phyloP scores from a whole-genome alignment of 2,113 vertebrate genomes.

The Phalacrocorax aristotelis region DNA sequence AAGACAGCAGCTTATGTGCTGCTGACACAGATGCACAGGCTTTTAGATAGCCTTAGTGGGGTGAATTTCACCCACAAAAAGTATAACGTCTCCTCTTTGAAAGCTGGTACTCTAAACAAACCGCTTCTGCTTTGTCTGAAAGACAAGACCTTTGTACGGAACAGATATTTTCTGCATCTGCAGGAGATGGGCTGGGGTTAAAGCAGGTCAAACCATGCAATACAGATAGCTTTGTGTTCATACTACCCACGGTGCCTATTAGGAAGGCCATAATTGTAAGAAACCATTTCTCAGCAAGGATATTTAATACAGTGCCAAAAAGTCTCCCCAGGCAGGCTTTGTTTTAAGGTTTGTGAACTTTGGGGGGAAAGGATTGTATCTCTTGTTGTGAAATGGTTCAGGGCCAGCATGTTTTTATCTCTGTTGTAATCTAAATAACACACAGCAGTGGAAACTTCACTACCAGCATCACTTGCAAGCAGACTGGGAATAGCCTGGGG shows the following conservation, averaged over 20 bases:
- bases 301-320: slow-evolving; percentile 29
- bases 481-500: slow-evolving; percentile 7
- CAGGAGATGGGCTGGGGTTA: slow-evolving; percentile 31
- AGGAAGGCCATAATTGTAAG: slow-evolving; percentile 14
- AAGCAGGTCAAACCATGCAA: slow-evolving; percentile 21
- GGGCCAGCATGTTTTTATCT: background rate
- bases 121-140: background rate
- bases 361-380: background rate
- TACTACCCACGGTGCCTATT: slow-evolving; percentile 1
- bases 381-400: background rate
- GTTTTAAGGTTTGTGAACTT: slow-evolving; percentile 24
- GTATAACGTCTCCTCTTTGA: background rate
- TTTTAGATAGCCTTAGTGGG: background rate
- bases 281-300: slow-evolving; percentile 15
- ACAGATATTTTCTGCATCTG: slow-evolving; percentile 23
- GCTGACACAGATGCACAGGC: background rate
- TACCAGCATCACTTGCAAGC: background rate
- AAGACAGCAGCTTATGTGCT: background rate
- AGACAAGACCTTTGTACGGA: background rate
- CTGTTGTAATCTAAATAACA: background rate
- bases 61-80: background rate
- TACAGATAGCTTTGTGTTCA: slow-evolving; percentile 27
- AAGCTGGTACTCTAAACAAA: background rate
- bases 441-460: background rate
- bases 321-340: slow-evolving; percentile 38